Evolutionary conservation across 2,888 invertebrate species (phyloP).

Genomic region (Pachycephus smyrnensis): DNA sequence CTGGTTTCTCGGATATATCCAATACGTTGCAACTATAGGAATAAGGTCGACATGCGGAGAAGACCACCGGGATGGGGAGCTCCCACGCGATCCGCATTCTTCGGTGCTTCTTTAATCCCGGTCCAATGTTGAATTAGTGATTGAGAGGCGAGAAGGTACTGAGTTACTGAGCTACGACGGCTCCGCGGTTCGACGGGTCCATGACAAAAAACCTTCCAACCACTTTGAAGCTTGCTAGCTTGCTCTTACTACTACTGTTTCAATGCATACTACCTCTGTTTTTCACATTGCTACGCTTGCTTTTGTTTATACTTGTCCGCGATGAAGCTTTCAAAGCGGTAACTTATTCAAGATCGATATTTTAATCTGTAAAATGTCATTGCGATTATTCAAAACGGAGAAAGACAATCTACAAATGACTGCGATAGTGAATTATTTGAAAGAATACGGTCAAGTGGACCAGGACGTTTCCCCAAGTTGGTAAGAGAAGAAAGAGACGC

Average conservation of each 20-base stretch:
- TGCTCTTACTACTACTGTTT: background rate
- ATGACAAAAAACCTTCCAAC: background rate
- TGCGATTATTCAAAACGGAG: background rate
- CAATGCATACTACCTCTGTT: background rate
- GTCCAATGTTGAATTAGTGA: conserved; percentile 18
- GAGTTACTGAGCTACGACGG: conserved; percentile 17
- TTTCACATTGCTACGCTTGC: background rate
- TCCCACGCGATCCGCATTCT: conserved; percentile 29
- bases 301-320: background rate
- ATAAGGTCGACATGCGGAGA: conserved; percentile 11
- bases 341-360: background rate
- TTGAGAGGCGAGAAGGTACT: conserved; percentile 7
- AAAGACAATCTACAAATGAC: background rate
- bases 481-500: conserved; percentile 7
- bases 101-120: conserved; percentile 15
- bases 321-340: background rate
- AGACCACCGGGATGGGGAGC: conserved; percentile 36
- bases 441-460: background rate
- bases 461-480: conserved; percentile 1
- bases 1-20: background rate
- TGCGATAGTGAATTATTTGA: background rate
- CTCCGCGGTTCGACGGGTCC: conserved; percentile 31
- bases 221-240: background rate
- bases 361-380: background rate
- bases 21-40: background rate